Evolutionary conservation across 2,797 vertebrate genomes (phyloP), one percentile per base, ranked within the genome.

Genomic region (Morus bassanus): DNA sequence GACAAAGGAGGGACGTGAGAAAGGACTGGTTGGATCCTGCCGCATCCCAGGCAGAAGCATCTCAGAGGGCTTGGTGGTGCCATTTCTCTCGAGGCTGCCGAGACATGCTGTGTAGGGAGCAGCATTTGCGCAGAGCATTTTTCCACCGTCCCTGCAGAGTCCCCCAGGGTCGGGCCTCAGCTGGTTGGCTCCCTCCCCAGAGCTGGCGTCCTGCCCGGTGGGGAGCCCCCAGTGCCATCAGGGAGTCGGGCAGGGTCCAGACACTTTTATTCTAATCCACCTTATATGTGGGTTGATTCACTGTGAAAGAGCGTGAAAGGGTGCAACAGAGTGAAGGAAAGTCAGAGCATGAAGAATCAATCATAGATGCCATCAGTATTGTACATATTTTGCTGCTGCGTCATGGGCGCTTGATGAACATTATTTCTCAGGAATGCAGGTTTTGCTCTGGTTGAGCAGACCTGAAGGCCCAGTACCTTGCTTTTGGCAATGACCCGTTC

Each of bases 1-100:
- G 69, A 64, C 15, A 45, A 74, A 88, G 31, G 23, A 76, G 22
- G 43, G 60, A 25, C 25, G 33, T 0, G 24, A 79, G 87, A 46
- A 69, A 72, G 24, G 68, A 33, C 22, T 53, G 33, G 46, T 89
- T 46, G 53, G 74, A 59, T 53, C 57, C 27, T 9, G 4, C 6
- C 1, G 10, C n/a, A 51, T 48, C 78, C 25, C 1, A 4, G 59
- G 30, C 63, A 65, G 54, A 45, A 76, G 61, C 41, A 43, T 65
- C 82, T 69, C 46, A 0, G 14, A 31, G 35, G 15, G 21, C 14
- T 78, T 5, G 1, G 74, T 0, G 1, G 21, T 56, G 23, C 18
- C 2, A 1, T 57, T 78, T 78, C 57, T 68, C 50, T 72, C 2
- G 4, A 68, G 37, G 65, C 69, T 88, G 41, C 54, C 1, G 4